A percentile compares a stretch with the other conserved stretches of the same genome.
Evolutionary conservation across 1,140 invertebrate species (phyloP).

Genomic region (Drosophila asahinai): DNA sequence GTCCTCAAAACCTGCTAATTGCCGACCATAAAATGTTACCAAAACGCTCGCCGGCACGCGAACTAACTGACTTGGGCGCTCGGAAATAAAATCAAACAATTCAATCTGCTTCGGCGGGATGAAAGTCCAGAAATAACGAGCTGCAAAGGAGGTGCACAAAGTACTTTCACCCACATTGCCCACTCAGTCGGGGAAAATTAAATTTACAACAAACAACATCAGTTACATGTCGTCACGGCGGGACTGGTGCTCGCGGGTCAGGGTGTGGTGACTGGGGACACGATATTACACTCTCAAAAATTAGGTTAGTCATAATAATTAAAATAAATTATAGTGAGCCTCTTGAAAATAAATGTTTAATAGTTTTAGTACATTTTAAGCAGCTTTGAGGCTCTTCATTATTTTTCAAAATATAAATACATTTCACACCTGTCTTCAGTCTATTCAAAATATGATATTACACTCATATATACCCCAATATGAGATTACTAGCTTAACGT

Average conservation of each 20-base stretch:
- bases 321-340: no score
- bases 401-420: not conserved
- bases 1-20: constrained; percentile 63
- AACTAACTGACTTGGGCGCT: constrained; percentile 1
- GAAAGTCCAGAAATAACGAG: constrained; percentile 44
- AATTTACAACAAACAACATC: constrained; percentile 78
- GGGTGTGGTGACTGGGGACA: not conserved
- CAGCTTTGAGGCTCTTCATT: not conserved
- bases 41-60: constrained; percentile 62
- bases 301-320: not conserved
- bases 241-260: not conserved
- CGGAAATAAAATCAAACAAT: constrained; percentile 51
- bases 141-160: constrained; percentile 8
- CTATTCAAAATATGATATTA: no score
- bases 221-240: constrained; percentile 59
- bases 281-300: constrained; percentile 1
- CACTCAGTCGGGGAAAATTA: constrained; percentile 62
- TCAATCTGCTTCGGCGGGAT: constrained; percentile 54
- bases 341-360: not conserved
- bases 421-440: not conserved
- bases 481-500: no score
- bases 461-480: no score
- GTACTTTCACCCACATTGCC: not conserved
- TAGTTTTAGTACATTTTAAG: not conserved
- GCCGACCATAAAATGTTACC: constrained; percentile 62